Base-by-base conservation (phyloP, 2,113 vertebrate genomes). In the Peromyscus leucopus region DNA sequence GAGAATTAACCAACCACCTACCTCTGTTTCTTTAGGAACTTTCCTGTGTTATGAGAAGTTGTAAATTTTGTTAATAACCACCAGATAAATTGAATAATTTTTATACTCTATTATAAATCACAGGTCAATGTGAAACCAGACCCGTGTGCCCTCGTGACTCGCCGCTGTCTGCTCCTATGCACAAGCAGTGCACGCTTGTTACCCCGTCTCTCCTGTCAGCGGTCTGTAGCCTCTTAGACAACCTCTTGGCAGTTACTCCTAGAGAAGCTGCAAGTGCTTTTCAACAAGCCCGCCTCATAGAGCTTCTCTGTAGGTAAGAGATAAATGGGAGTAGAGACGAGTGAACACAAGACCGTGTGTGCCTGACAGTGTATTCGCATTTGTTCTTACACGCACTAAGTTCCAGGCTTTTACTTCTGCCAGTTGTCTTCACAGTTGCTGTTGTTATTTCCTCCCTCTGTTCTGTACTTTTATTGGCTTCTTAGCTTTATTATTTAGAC, bases 141-240 rank as follows among this genome's bases (percentile, higher is more conserved):
- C 98, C 98, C 63, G 98, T 98, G 78, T 98, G 97, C 96, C 99
- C 99, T 71, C 98, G 95, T 46, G 99, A 98, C 89, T 98, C 99
- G 71, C 97, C 96, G 17, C 93, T 94, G 71, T 97, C 98, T 36
- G 98, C 98, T 90, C 94, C 96, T 84, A 90, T 97, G 16, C 95
- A 99, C 61, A 98, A 98, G n/a, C 98, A 98, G 2, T 72, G n/a
- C 72, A 98, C 98, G 89, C 96, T 99, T 94, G 99, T 99, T 96
- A 99, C 99, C 16, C 99, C 99, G 16, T 98, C 99, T 93, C 99
- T 99, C 63, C 96, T 99, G 91, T 99, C 99, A 0, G 99, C 99
- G 19, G 86, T 99, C 94, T 99, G 99, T 61, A 98, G 99, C 97
- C 99, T 99, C 97, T 97, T 99, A 93, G 98, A 98, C 93, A 99